Percentiles rank a stretch among this genome's conserved stretches.
phyloP scores from a whole-genome alignment of 2,113 vertebrate species.

The Urocolius indicus region DNA sequence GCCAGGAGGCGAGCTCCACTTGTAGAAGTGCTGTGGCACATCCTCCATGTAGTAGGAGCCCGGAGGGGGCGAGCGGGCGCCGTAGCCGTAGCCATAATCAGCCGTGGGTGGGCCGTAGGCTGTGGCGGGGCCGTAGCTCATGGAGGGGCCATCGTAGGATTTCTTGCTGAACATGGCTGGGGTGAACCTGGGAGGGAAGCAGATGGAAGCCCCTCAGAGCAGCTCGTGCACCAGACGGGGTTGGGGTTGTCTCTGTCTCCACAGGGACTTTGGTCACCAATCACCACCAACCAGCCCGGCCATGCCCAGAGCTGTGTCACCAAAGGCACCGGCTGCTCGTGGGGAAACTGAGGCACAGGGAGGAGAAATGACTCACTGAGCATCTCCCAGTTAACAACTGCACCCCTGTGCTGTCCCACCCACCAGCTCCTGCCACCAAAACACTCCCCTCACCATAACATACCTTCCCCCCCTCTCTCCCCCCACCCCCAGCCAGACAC shows the following conservation, averaged over 20 bases:
- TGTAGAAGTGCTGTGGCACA: slow-evolving; percentile 82
- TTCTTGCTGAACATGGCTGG: not conserved
- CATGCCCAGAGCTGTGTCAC: too few species aligned
- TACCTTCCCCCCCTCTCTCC: not conserved
- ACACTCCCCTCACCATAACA: too few species aligned
- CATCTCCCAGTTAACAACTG: not conserved
- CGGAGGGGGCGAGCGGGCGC: slow-evolving; percentile 54
- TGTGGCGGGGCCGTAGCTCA: slow-evolving; percentile 16
- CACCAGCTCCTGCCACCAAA: not conserved
- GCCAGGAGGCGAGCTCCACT: slow-evolving; percentile 84
- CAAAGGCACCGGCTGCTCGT: fast-evolving
- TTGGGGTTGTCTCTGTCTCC: not conserved
- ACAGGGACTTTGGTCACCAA: not conserved
- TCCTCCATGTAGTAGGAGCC: slow-evolving; percentile 80
- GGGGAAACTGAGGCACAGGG: slow-evolving; percentile 9
- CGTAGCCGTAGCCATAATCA: slow-evolving; percentile 60
- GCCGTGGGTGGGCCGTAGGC: slow-evolving; percentile 32
- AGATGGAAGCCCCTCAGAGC: fast-evolving
- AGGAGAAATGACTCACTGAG: not conserved
- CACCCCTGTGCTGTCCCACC: not conserved
- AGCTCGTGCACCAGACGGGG: fast-evolving
- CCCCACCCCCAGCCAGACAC: not conserved
- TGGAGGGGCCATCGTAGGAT: not conserved
- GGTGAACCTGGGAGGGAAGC: not conserved
- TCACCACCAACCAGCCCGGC: not conserved